A percentile compares a stretch with the other conserved stretches of the same genome.
These are phyloP conservation scores for Herpailurus yagouaroundi DNA, from an alignment of 2,113 vertebrate species.

Conservation along the genomic window DNA sequence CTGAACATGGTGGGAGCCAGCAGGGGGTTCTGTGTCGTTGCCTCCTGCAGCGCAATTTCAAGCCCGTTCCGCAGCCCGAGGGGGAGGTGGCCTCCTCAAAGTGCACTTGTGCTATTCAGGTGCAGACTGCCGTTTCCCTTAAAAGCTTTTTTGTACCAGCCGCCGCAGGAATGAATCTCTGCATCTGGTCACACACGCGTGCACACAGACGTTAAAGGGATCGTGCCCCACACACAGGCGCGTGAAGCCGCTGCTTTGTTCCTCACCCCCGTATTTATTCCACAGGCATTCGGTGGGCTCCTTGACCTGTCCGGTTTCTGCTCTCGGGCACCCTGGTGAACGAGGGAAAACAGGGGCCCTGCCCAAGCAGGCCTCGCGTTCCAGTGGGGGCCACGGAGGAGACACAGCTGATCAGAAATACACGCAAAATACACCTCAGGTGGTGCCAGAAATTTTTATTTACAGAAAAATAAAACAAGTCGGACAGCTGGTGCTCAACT, in stretches of 20 bases:
- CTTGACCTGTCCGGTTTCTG: background rate
- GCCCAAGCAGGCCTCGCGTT: background rate
- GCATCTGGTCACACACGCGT: background rate
- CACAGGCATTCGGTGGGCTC: background rate
- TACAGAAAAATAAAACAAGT: background rate
- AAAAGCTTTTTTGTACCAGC: background rate
- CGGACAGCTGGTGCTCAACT: background rate
- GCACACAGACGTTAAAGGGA: background rate
- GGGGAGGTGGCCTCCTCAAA: background rate
- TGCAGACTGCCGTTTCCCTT: background rate
- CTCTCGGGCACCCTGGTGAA: background rate
- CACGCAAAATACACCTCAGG: background rate
- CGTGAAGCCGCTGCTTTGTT: background rate
- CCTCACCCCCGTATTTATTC: background rate
- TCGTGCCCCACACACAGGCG: accelerated
- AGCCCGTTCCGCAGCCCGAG: background rate
- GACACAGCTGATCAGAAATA: background rate
- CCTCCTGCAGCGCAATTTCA: background rate
- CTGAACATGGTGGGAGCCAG: no score
- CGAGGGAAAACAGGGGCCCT: background rate
- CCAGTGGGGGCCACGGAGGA: no score
- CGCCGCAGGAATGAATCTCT: background rate
- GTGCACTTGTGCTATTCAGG: background rate
- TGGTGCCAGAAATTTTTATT: no score
- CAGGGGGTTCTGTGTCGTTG: background rate